phyloP scores from a whole-genome alignment of 2,888 invertebrate genomes.

The Griposia aprilina region DNA sequence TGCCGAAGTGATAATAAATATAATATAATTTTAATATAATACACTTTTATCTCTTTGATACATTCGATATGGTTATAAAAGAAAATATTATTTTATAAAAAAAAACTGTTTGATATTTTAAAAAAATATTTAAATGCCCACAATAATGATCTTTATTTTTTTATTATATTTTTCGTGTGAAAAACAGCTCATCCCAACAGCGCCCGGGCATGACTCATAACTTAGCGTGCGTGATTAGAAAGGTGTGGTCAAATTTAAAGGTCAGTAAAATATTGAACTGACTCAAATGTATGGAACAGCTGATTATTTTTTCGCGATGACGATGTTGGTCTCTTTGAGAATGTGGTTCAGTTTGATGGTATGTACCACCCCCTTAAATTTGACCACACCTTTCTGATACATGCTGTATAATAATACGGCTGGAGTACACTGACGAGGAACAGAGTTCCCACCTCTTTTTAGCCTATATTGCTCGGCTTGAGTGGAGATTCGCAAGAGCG shows the following conservation, averaged over 20 bases:
- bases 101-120: not conserved
- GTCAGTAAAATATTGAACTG: not conserved
- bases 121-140: not conserved
- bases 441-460: too few species aligned
- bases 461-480: too few species aligned
- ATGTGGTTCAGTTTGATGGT: not conserved
- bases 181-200: not conserved
- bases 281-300: not conserved
- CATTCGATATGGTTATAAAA: conserved; percentile 29
- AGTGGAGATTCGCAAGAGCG: too few species aligned
- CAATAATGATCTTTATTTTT: not conserved
- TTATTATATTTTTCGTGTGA: not conserved
- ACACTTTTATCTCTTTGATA: conserved; percentile 24
- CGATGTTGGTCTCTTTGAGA: too few species aligned
- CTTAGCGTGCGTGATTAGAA: not conserved
- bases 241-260: not conserved
- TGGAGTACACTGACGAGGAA: too few species aligned
- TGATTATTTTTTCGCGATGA: too few species aligned
- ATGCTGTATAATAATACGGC: too few species aligned
- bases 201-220: not conserved
- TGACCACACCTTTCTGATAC: not conserved
- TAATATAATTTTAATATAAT: not conserved
- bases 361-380: not conserved
- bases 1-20: conserved; percentile 3
- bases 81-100: not conserved